These are phyloP conservation scores for Cheilosia vernalis DNA, from an alignment of 2,888 invertebrate species.

Conservation along the genomic window DNA sequence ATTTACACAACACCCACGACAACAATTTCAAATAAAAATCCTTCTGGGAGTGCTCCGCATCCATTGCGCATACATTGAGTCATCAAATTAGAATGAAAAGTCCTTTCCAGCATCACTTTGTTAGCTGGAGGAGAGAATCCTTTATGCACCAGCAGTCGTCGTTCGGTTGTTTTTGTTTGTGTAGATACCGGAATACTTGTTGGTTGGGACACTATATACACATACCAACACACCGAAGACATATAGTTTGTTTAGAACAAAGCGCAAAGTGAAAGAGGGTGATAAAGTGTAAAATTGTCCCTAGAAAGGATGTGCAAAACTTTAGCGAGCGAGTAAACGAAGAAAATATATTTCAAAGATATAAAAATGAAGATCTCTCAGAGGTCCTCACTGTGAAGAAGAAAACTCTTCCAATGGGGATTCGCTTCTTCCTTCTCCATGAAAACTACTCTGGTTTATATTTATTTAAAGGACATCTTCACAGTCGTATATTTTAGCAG, in stretches of 20 bases:
- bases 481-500: neutral
- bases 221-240: constrained; percentile 15
- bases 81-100: constrained; percentile 69
- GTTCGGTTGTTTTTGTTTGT: constrained; percentile 4
- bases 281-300: constrained; percentile 45
- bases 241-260: constrained; percentile 28
- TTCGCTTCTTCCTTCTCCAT: neutral
- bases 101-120: constrained; percentile 49
- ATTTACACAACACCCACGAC: constrained; percentile 46
- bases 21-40: constrained; percentile 8
- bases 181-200: constrained; percentile 33
- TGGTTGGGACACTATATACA: neutral
- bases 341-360: constrained; percentile 50
- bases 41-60: constrained; percentile 56
- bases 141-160: constrained; percentile 14
- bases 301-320: constrained; percentile 48
- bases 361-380: constrained; percentile 60
- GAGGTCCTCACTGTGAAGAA: constrained; percentile 29
- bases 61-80: constrained; percentile 67
- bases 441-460: constrained; percentile 33
- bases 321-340: constrained; percentile 32
- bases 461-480: constrained; percentile 11
- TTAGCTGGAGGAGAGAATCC: constrained; percentile 2
- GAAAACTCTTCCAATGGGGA: constrained; percentile 8
- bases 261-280: constrained; percentile 6